phyloP scores from a whole-genome alignment of 2,113 vertebrate genomes.

The Hystrix brachyura region DNA sequence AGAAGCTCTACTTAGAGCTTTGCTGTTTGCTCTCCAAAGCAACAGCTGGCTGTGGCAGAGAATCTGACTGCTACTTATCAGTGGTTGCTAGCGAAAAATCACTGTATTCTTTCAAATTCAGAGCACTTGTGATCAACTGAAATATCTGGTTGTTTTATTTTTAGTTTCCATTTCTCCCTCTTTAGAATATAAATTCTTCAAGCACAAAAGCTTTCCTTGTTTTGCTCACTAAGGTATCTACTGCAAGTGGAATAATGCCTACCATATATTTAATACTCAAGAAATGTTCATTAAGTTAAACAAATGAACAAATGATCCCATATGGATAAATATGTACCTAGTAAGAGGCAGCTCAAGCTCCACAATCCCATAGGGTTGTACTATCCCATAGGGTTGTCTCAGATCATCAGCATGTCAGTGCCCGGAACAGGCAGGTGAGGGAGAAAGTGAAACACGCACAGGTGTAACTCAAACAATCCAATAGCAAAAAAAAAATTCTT shows the following conservation, averaged over 20 bases:
- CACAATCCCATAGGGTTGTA: background rate
- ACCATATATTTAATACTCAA: background rate
- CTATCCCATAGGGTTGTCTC: background rate
- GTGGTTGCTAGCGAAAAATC: constrained; percentile 1
- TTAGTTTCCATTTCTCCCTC: background rate
- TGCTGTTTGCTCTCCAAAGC: background rate
- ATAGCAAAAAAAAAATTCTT: no score
- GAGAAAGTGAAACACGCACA: background rate
- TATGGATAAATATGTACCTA: background rate
- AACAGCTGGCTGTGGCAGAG: background rate
- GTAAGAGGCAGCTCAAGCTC: background rate
- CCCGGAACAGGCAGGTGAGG: background rate
- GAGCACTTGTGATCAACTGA: background rate
- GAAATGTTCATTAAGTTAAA: background rate
- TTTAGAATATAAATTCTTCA: background rate
- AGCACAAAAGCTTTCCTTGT: background rate
- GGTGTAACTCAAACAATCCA: background rate
- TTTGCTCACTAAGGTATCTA: background rate
- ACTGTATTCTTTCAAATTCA: constrained; percentile 38
- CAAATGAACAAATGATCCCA: background rate
- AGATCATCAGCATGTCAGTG: background rate
- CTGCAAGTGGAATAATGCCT: background rate
- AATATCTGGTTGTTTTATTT: background rate
- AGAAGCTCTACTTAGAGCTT: constrained; percentile 6
- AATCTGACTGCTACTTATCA: background rate